phyloP scores from a whole-genome alignment of 2,888 invertebrate genomes.

The Micoletzkya japonica region DNA sequence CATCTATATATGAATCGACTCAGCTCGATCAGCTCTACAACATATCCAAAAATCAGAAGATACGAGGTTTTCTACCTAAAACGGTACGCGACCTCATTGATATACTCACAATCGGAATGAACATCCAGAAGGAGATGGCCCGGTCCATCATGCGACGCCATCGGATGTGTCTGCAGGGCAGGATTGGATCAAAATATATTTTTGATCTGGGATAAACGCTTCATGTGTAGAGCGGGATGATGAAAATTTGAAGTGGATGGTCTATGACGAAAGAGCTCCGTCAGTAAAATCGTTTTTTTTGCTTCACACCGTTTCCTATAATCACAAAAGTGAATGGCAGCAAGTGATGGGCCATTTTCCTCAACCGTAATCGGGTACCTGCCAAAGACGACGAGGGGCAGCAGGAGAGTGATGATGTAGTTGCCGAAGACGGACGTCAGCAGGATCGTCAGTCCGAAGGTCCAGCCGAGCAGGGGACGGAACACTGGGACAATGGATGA shows the following conservation, averaged over 20 bases:
- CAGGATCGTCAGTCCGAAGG: constrained; percentile 47
- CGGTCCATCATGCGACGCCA: constrained; percentile 59
- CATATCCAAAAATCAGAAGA: no score
- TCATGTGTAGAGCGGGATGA: no score
- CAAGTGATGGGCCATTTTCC: no score
- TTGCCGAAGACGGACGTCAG: constrained; percentile 53
- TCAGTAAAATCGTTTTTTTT: not conserved
- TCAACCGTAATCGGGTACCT: no score
- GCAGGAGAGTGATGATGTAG: constrained; percentile 58
- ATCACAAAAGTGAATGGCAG: no score
- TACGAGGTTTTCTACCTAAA: no score
- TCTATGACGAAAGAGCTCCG: not conserved
- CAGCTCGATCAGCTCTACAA: no score
- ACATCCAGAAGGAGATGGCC: constrained; percentile 62
- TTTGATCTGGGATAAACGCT: no score
- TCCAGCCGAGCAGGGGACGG: constrained; percentile 49
- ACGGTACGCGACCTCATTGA: not conserved
- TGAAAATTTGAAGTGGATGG: not conserved
- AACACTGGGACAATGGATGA: no score
- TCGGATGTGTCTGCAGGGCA: constrained; percentile 40
- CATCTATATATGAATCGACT: no score
- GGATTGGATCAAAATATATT: no score
- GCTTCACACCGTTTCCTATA: not conserved
- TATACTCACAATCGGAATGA: constrained; percentile 56
- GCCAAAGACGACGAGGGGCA: constrained; percentile 50